phyloP scores from a whole-genome alignment of 2,113 vertebrate species.

The Hystrix brachyura region DNA sequence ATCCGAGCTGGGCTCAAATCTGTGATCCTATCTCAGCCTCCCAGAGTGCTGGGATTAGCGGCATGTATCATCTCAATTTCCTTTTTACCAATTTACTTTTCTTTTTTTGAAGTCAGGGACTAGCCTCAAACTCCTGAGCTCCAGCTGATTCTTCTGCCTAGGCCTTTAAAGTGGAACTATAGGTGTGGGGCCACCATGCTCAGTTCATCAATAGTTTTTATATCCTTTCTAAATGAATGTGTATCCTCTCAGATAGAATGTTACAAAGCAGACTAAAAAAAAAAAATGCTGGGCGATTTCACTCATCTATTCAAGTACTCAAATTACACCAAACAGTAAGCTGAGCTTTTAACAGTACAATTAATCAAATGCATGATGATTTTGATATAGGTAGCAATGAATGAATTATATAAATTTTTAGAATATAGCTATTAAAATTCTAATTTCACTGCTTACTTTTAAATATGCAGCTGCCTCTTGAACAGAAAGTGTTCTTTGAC shows the following conservation, averaged over 20 bases:
- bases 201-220: not conserved
- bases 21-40: not conserved
- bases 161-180: not conserved
- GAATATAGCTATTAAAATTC: constrained; percentile 60
- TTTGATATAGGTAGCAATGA: not conserved
- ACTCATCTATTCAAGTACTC: not conserved
- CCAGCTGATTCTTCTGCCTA: not conserved
- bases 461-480: constrained; percentile 93
- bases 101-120: not conserved
- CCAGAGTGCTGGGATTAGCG: not conserved
- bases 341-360: constrained; percentile 47
- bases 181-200: not conserved
- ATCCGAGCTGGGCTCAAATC: not conserved
- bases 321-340: not conserved
- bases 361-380: not conserved
- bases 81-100: not conserved
- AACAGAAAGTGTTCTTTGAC: constrained; percentile 93
- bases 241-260: constrained; percentile 25
- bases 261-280: constrained; percentile 60
- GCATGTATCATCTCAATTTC: not conserved
- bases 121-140: not conserved
- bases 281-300: constrained; percentile 34
- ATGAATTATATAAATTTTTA: constrained; percentile 59
- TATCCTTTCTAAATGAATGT: constrained; percentile 56
- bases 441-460: constrained; percentile 89